phyloP scores from a whole-genome alignment of 2,888 invertebrate genomes.

The Ormyrus thymus region DNA sequence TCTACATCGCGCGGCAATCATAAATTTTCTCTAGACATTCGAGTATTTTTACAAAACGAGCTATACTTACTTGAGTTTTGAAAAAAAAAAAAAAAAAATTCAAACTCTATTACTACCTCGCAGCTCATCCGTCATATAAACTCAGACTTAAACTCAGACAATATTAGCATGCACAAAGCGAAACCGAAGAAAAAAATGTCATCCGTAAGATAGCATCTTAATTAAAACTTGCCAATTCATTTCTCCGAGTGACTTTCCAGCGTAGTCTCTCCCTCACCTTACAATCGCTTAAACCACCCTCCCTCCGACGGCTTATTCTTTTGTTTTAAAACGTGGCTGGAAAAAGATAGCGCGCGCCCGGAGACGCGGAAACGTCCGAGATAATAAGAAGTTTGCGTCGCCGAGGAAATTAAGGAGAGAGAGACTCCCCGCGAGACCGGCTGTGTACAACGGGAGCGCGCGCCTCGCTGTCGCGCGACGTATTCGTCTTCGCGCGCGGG shows the following conservation, averaged over 20 bases:
- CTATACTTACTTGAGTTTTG: no score
- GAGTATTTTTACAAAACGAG: no score
- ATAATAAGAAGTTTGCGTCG: slow-evolving; percentile 68
- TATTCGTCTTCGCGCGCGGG: slow-evolving; percentile 24
- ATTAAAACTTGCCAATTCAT: slow-evolving; percentile 76
- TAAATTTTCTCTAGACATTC: no score
- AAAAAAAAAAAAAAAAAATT: no score
- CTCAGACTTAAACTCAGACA: no score
- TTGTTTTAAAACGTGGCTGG: slow-evolving; percentile 65
- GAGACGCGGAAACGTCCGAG: slow-evolving; percentile 62
- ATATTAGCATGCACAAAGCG: slow-evolving; percentile 17
- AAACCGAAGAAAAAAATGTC: slow-evolving; percentile 58
- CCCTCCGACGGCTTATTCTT: slow-evolving; percentile 62
- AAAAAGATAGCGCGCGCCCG: slow-evolving; percentile 61
- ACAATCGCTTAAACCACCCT: slow-evolving; percentile 4
- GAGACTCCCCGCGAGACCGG: slow-evolving; percentile 16
- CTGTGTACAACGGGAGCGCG: not conserved
- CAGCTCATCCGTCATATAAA: no score
- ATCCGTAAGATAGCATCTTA: slow-evolving; percentile 72
- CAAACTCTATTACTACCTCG: no score
- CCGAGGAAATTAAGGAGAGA: slow-evolving; percentile 66
- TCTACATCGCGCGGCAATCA: not conserved
- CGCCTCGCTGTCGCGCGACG: slow-evolving; percentile 20
- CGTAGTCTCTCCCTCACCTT: slow-evolving; percentile 8
- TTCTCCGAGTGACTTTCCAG: slow-evolving; percentile 59